Conservation (phyloP, 2,888 invertebrate species). For the Gymnocheta viridis region DNA sequence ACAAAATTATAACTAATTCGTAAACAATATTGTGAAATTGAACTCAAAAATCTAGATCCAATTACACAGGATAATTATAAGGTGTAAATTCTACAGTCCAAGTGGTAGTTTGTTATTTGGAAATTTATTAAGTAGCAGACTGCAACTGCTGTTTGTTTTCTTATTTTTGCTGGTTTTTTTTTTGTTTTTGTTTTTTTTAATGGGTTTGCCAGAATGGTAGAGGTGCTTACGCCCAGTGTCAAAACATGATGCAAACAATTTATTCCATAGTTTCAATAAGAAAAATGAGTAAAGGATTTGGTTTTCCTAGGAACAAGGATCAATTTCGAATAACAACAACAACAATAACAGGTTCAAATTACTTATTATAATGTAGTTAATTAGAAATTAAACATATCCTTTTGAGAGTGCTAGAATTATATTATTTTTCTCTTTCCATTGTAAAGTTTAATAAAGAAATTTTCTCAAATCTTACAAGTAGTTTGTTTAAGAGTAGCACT, state of each 20-base stretch:
- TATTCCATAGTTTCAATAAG: slow-evolving; percentile 13
- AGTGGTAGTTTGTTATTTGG: slow-evolving; percentile 16
- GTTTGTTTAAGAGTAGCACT: slow-evolving; percentile 37
- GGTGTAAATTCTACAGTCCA: slow-evolving; percentile 60
- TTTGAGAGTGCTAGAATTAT: slow-evolving; percentile 40
- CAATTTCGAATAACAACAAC: not conserved
- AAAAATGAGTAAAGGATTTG: slow-evolving; percentile 50
- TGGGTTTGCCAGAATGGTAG: slow-evolving; percentile 57
- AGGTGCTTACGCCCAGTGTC: slow-evolving; percentile 68
- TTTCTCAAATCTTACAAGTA: slow-evolving; percentile 27
- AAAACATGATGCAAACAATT: slow-evolving; percentile 66
- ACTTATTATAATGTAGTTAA: slow-evolving; percentile 56
- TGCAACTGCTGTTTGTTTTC: slow-evolving; percentile 43
- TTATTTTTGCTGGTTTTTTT: not conserved
- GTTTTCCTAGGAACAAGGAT: slow-evolving; percentile 48
- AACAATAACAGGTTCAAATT: slow-evolving; percentile 46
- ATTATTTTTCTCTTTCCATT: not conserved
- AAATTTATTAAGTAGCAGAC: slow-evolving; percentile 44
- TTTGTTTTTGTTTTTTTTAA: not conserved
- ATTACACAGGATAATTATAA: slow-evolving; percentile 69
- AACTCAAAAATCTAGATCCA: slow-evolving; percentile 64
- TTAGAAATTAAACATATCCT: slow-evolving; percentile 67
- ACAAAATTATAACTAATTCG: slow-evolving; percentile 71
- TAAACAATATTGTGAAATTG: slow-evolving; percentile 44
- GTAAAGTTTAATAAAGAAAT: not conserved